Evolutionary conservation across 2,888 invertebrate genomes (phyloP), one percentile per base, ranked within the genome.

Genomic region (Diachrysia chrysitis): DNA sequence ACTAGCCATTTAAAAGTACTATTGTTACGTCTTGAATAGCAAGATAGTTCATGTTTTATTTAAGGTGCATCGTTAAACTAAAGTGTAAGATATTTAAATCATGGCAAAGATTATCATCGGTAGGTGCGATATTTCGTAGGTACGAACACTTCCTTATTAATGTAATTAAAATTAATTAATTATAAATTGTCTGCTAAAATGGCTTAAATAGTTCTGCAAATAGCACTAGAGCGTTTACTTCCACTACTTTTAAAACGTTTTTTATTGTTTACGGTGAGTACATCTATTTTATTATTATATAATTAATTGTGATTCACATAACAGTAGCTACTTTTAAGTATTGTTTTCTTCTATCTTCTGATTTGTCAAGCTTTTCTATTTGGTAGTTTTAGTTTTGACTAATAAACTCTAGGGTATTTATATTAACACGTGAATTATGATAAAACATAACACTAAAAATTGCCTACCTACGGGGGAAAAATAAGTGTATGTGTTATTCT

Each of bases 261-360:
- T 42, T 21, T 46, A 17, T 37, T 56, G 32, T 62, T 35, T 25
- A 14, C 59, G n/a, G 29, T 59, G 1, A 53, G 21, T 58, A 37
- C 17, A 10, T 56, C 16, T 4, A 62, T 35, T 59, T 48, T 10
- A 19, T 48, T 32, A 2, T 37, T 56, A 53, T 48, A 37, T 42
- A 48, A 21, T 35, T 29, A 32, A 73, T 42, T 21, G 53, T 60
- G 67, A 63, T 55, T 67, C 62, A 62, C 61, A 67, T 58, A 21
- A 56, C 55, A 58, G 66, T 63, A 76, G 70, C 59, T 57, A 74
- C 70, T 55, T 16, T 54, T 59, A 42, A 42, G 63, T n/a, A n/a
- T n/a, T n/a, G 17, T 55, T 59, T 19, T 54, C 46, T 37, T 3
- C 54, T 53, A 53, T 9, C 58, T 42, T 17, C 35, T 17, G 17